Percentiles rank a stretch among this genome's conserved stretches.
Evolutionary conservation across 2,113 vertebrate species (phyloP).

Genomic region (Nycticorax nycticorax): DNA sequence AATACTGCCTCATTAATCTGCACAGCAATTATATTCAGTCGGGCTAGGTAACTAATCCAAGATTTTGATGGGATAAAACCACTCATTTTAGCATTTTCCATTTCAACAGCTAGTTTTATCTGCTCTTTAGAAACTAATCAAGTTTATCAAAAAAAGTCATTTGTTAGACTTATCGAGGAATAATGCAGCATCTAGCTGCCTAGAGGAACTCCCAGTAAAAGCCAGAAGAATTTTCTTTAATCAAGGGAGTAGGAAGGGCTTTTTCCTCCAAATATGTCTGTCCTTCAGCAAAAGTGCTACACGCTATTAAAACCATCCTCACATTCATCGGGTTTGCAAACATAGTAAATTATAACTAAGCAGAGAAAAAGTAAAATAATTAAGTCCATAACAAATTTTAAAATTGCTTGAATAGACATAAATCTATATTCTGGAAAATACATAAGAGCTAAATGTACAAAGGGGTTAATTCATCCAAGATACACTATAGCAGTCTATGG

Average conservation of each 20-base stretch:
- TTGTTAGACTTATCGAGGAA: neutral
- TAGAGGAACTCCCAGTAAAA: neutral
- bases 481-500: neutral
- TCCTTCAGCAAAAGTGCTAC: neutral
- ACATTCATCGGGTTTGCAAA: neutral
- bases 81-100: constrained; percentile 14
- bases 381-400: neutral
- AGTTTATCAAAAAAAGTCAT: neutral
- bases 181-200: neutral
- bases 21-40: constrained; percentile 46
- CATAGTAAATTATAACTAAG: neutral
- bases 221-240: neutral
- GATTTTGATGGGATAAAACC: constrained; percentile 40
- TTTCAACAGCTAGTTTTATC: constrained; percentile 14
- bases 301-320: neutral
- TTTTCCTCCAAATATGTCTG: neutral
- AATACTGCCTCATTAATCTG: constrained; percentile 70
- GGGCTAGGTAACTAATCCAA: constrained; percentile 41
- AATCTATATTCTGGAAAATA: neutral
- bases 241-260: neutral
- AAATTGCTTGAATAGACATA: neutral
- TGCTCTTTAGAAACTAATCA: constrained; percentile 15
- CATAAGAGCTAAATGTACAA: neutral
- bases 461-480: constrained; percentile 17
- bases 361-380: neutral